These are phyloP conservation scores for Ctena decussata DNA, from an alignment of 2,888 invertebrate species.

Conservation along the genomic window DNA sequence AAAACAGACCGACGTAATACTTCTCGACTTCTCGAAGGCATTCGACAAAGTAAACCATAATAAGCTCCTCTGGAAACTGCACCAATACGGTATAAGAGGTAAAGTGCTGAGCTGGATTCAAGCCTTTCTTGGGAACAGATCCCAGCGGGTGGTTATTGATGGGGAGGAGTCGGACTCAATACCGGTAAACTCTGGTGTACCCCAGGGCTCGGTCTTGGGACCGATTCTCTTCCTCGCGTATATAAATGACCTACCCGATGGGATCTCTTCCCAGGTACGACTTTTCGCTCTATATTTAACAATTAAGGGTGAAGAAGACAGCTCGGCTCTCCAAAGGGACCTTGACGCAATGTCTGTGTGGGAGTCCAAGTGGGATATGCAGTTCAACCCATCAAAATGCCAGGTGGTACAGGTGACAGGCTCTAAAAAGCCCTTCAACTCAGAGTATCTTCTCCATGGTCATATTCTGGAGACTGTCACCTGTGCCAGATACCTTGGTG, in stretches of 20 bases:
- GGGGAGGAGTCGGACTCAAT: neutral
- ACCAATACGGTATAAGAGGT: neutral
- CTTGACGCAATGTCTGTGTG: neutral
- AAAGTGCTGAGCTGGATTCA: neutral
- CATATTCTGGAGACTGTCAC: too few species aligned
- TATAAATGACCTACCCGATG: neutral
- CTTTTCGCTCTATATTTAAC: neutral
- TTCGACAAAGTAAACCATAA: neutral
- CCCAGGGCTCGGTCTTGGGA: neutral
- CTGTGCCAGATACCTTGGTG: too few species aligned
- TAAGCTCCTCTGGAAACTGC: neutral
- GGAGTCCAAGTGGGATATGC: neutral
- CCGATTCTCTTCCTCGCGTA: neutral
- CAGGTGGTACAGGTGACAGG: too few species aligned
- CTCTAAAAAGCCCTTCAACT: too few species aligned
- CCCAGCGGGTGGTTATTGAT: neutral
- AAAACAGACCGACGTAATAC: neutral
- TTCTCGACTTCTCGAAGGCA: neutral
- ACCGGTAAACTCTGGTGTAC: too few species aligned
- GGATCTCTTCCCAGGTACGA: neutral
- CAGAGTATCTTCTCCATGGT: too few species aligned
- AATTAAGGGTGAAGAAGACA: neutral
- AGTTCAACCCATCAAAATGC: too few species aligned
- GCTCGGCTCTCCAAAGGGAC: neutral
- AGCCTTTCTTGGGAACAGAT: neutral